Conservation (phyloP, 2,113 vertebrate genomes). For the Isichthys henryi region DNA sequence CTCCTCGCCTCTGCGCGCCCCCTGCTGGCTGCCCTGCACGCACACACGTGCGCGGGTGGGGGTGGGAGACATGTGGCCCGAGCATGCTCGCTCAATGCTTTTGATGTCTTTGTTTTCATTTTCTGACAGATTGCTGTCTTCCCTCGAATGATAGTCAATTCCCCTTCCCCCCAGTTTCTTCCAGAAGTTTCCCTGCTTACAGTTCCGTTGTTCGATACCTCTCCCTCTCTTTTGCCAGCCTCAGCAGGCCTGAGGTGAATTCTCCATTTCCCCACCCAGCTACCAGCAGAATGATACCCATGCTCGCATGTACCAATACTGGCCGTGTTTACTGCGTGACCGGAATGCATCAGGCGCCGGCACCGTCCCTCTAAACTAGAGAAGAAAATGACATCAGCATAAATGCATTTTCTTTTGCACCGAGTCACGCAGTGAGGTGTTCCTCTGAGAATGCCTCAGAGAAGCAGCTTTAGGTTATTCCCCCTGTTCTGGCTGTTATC, state of each 20-base stretch:
- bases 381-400: neutral
- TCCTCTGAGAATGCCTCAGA: neutral
- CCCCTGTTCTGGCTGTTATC: neutral
- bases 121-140: neutral
- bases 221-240: neutral
- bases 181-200: neutral
- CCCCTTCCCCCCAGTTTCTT: neutral
- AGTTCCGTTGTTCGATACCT: neutral
- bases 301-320: neutral
- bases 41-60: neutral
- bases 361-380: neutral
- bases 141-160: neutral
- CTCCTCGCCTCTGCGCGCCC: slow-evolving; percentile 10
- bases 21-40: slow-evolving; percentile 31
- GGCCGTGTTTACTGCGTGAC: neutral
- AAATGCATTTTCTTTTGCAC: neutral
- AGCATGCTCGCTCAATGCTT: slow-evolving; percentile 18
- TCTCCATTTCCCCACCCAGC: neutral
- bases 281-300: neutral
- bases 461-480: neutral
- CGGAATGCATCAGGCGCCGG: neutral
- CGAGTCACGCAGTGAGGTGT: neutral
- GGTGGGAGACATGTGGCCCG: slow-evolving; percentile 21
- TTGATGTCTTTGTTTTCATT: slow-evolving; percentile 17
- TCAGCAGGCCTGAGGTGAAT: neutral